A percentile compares a stretch with the other conserved stretches of the same genome.
Conservation (phyloP, 2,797 vertebrate genomes). For the Uromys caudimaculatus region DNA sequence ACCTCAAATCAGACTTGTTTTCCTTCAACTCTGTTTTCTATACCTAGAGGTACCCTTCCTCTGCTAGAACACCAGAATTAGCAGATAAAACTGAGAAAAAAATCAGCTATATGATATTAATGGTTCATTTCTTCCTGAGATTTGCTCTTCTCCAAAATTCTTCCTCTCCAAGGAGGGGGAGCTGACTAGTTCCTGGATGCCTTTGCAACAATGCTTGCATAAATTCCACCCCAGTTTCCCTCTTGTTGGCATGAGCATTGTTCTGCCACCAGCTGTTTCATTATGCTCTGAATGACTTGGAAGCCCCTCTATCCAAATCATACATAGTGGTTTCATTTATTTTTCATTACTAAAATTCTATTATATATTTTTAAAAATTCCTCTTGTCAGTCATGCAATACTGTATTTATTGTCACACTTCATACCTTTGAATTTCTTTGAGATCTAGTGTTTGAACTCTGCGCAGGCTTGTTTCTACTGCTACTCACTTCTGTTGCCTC, state of each 20-base stretch:
- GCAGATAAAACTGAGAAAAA: background rate
- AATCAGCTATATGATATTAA: background rate
- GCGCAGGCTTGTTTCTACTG: background rate
- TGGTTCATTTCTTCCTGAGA: background rate
- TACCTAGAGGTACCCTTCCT: background rate
- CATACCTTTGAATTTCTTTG: background rate
- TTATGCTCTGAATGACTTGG: background rate
- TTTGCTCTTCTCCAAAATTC: background rate
- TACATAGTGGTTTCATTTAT: background rate
- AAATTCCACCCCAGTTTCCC: background rate
- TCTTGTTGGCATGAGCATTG: background rate
- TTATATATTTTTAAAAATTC: background rate
- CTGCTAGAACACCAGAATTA: background rate
- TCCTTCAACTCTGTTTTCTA: background rate
- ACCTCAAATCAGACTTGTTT: background rate
- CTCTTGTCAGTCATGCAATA: background rate
- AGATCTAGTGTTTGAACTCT: background rate
- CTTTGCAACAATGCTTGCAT: background rate
- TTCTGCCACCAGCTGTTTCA: background rate
- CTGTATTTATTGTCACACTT: slow-evolving; percentile 7
- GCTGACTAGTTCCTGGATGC: background rate
- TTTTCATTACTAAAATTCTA: slow-evolving; percentile 49
- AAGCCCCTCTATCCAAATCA: background rate
- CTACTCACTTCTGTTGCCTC: background rate
- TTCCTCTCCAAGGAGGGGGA: background rate